These are phyloP conservation scores for Enhydra lutris DNA, from an alignment of 2,113 vertebrate species.

Conservation along the genomic window DNA sequence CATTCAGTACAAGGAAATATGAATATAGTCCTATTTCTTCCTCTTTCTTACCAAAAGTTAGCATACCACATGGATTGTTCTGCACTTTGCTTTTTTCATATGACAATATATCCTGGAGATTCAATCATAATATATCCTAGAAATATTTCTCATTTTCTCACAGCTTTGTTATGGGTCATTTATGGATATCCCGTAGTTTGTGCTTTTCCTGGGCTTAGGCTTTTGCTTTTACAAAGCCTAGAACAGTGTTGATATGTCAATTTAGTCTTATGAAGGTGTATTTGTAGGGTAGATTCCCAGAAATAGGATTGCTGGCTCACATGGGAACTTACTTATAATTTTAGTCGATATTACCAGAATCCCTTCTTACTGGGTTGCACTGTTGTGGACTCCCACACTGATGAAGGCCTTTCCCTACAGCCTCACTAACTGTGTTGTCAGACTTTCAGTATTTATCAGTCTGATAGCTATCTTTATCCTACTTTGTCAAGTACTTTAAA, in stretches of 20 bases:
- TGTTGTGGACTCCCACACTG: neutral
- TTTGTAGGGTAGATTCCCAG: neutral
- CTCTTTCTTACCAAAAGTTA: neutral
- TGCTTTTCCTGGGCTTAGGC: neutral
- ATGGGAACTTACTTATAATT: neutral
- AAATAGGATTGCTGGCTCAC: neutral
- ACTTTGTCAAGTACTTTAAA: neutral
- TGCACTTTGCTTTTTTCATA: neutral
- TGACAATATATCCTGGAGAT: neutral
- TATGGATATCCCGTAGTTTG: neutral
- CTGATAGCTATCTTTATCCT: neutral
- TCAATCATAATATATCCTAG: neutral
- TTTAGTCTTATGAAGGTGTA: neutral
- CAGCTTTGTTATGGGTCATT: neutral
- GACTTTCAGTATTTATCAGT: neutral
- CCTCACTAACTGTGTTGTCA: neutral
- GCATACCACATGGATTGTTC: neutral
- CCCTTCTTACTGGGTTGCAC: neutral
- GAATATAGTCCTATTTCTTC: neutral
- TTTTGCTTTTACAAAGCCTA: neutral
- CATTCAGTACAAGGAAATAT: neutral
- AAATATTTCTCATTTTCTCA: neutral
- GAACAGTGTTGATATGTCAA: neutral
- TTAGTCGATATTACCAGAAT: neutral
- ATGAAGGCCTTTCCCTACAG: neutral